These are phyloP conservation scores for Archips crataeganus DNA, from an alignment of 2,888 invertebrate genomes.

Conservation along the genomic window DNA sequence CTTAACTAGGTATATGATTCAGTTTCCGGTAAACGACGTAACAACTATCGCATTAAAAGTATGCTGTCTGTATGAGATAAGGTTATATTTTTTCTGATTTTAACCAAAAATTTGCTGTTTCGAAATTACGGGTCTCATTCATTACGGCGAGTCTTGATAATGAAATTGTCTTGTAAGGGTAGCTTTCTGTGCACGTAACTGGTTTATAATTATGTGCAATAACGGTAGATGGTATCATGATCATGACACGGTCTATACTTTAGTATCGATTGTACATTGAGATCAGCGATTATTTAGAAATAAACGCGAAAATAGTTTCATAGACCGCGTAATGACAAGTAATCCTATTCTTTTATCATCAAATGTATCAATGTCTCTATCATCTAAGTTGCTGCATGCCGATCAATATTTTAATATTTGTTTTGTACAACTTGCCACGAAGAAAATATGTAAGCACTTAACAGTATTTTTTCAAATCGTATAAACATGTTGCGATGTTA, in stretches of 20 bases:
- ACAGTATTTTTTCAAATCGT: neutral
- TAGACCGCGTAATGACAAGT: neutral
- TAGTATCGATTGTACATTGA: neutral
- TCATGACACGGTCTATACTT: neutral
- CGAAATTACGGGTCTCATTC: too few relatives aligned
- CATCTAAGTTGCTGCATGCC: neutral
- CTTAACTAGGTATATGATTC: too few relatives aligned
- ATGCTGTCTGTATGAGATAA: too few relatives aligned
- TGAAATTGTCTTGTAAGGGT: neutral
- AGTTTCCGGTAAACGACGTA: too few relatives aligned
- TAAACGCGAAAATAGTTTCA: neutral
- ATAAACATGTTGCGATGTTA: neutral
- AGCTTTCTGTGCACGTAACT: neutral
- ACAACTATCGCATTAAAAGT: too few relatives aligned
- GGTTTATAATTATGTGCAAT: neutral
- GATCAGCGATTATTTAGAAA: neutral
- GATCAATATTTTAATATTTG: neutral
- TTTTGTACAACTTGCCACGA: neutral
- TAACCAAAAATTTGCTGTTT: neutral
- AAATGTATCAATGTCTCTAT: neutral
- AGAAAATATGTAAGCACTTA: neutral
- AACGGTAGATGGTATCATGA: neutral
- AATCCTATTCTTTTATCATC: neutral
- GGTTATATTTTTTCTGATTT: too few relatives aligned
- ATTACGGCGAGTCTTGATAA: too few relatives aligned